Base-by-base conservation (phyloP, 1,140 invertebrate genomes). In the Nebria ingens region DNA sequence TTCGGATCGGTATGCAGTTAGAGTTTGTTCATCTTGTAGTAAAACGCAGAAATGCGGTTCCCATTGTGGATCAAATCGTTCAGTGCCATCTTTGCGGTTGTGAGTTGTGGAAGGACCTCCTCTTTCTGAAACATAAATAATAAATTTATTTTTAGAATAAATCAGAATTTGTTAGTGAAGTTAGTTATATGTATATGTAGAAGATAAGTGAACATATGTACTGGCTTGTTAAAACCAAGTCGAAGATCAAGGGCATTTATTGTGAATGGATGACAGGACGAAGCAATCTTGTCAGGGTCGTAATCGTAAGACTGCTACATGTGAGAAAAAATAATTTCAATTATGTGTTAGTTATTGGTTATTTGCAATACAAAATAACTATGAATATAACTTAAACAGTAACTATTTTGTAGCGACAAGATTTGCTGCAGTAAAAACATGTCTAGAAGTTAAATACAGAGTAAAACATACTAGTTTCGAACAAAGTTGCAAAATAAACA, bases 21-120 rank as follows among this genome's bases (percentile, higher is more conserved):
- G 82, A 21, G 85, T 87, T 65, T 87, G 84, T 58, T 91, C 83
- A 68, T 91, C 86, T 71, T 91, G 88, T 38, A 90, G 80, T 54
- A 93, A 78, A 21, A 93, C 89, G 71, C 88, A 91, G 74, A 89
- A 93, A 65, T 86, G 84, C 3, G 89, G 89, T 68, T 90, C 85
- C 89, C 89, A 93, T 23, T 81, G 78, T 55, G 79, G 71, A 54
- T 73, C 73, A 45, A 15, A 45, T 17, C 15, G 6, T 4, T 45
- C 40, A 12, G 40, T 17, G 4, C 6, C 40, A 45, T 45, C 40
- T 17, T 45, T 45, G 4, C 40, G 40, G 6, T 3, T 11, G 40
- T 45, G 6, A 4, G 40, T 45, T 45, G 40, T 45, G 3, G 40
- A 45, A n/a, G n/a, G n/a, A 17, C 6, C 15, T 9, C 40, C 40